Base-by-base conservation (phyloP, 1,140 invertebrate species). In the Scaptomyza montana region DNA sequence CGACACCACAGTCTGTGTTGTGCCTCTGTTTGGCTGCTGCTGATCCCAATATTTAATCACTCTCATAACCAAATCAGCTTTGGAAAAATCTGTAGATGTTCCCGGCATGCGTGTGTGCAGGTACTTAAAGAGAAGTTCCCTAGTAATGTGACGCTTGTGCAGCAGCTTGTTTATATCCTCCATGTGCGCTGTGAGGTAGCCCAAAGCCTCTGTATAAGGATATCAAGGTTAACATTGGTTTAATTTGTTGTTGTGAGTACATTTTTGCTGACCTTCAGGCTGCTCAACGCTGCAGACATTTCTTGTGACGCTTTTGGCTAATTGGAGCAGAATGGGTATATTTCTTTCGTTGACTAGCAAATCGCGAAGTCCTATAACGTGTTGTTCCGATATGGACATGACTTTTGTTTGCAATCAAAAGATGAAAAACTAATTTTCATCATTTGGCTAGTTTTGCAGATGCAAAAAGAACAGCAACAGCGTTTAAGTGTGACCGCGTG, bases 121-220 rank as follows among this genome's bases (percentile, higher is more conserved):
- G 73, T 94, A 94, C 47, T 82, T 84, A 55, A 93, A 93, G 0
- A 94, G 61, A 19, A 93, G 56, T 51, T 93, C 92, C 63, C 82
- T 92, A 1, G 93, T 93, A 1, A 94, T 77, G 10, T 78, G 59
- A 63, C 92, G 93, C 63, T 93, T 92, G 39, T 82, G 90, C 1
- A 94, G 73, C 33, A 94, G 72, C 21, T 91, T 92, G 56, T 82
- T 43, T 6, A 79, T 65, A 63, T 93, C 91, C 2, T 78, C 65
- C 1, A 92, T 89, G 65, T 94, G 92, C 16, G 90, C 86, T 8
- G 92, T 74, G 10, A 94, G 90, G 10, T 85, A 90, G 43, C 92
- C 74, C 5, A 93, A 75, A 3, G 93, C 93, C 36, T 93, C 93
- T 94, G 76, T 30, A 92, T 9, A n/a, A 43, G 39, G 30, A 7